Evolutionary conservation across 2,113 vertebrate genomes (phyloP).

Genomic region (Chiloscyllium plagiosum): DNA sequence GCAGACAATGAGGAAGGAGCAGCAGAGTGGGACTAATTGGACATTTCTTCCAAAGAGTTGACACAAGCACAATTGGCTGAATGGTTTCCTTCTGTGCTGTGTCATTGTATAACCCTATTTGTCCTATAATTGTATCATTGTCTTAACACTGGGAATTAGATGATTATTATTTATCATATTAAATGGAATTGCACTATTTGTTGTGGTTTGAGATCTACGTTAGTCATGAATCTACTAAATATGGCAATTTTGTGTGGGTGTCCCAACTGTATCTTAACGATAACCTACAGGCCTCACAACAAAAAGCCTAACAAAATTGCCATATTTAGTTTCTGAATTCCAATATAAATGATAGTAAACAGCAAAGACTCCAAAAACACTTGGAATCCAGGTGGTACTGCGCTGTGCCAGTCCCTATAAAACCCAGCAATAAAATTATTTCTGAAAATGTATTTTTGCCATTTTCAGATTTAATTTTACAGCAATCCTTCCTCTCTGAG

Average conservation of each 20-base stretch:
- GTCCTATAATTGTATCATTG: neutral
- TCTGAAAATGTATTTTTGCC: neutral
- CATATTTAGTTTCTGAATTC: neutral
- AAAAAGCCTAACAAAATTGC: neutral
- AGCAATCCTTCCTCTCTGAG: too few relatives aligned
- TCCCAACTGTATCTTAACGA: neutral
- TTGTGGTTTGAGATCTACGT: neutral
- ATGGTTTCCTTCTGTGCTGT: neutral
- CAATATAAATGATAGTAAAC: neutral
- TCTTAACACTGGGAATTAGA: neutral
- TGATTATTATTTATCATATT: neutral
- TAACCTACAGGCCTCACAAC: neutral
- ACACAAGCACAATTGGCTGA: too few relatives aligned
- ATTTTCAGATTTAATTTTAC: neutral
- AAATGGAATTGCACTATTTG: neutral
- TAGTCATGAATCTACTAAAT: neutral
- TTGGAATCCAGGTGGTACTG: neutral
- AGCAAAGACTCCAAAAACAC: neutral
- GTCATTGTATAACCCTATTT: neutral
- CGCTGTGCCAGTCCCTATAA: neutral
- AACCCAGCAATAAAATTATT: neutral
- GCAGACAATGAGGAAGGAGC: too few relatives aligned
- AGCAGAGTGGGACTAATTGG: too few relatives aligned
- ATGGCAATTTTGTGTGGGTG: neutral
- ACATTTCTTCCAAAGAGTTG: too few relatives aligned